These are phyloP conservation scores for Urocyon cinereoargenteus DNA, from an alignment of 2,797 vertebrate genomes.

Conservation along the genomic window DNA sequence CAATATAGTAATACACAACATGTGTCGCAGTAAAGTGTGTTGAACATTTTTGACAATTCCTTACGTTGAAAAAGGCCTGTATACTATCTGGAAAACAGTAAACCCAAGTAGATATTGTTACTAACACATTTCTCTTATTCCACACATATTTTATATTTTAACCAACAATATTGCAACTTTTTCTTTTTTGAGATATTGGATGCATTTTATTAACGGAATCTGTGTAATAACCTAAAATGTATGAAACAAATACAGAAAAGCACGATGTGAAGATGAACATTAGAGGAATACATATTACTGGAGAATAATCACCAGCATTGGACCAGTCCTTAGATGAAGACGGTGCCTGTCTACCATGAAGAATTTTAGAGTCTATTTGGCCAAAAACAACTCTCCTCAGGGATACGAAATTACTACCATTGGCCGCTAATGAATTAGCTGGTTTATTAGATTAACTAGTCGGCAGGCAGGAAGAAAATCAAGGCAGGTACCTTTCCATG, in stretches of 20 bases:
- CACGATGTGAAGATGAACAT: not conserved
- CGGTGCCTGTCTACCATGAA: not conserved
- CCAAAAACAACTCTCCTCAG: not conserved
- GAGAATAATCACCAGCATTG: not conserved
- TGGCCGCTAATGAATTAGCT: not conserved
- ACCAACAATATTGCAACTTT: not conserved
- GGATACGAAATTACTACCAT: not conserved
- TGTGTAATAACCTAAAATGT: not conserved
- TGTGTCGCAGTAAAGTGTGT: constrained; percentile 70
- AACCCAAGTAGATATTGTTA: not conserved
- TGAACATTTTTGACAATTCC: constrained; percentile 89
- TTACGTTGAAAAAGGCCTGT: constrained; percentile 94
- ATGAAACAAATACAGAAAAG: not conserved
- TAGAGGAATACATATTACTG: not conserved
- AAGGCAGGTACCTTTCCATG: not conserved
- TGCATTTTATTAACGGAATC: not conserved
- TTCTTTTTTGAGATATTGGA: constrained; percentile 17
- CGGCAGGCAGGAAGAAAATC: not conserved
- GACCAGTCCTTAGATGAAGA: not conserved
- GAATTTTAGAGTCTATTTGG: not conserved
- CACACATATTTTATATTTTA: not conserved
- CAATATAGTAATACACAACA: constrained; percentile 91
- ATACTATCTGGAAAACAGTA: constrained; percentile 91
- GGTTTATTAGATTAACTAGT: not conserved
- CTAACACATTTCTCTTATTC: not conserved